Evolutionary conservation across 1,140 invertebrate species (phyloP), one percentile per base, ranked within the genome.

Genomic region (Ephestia elutella): DNA sequence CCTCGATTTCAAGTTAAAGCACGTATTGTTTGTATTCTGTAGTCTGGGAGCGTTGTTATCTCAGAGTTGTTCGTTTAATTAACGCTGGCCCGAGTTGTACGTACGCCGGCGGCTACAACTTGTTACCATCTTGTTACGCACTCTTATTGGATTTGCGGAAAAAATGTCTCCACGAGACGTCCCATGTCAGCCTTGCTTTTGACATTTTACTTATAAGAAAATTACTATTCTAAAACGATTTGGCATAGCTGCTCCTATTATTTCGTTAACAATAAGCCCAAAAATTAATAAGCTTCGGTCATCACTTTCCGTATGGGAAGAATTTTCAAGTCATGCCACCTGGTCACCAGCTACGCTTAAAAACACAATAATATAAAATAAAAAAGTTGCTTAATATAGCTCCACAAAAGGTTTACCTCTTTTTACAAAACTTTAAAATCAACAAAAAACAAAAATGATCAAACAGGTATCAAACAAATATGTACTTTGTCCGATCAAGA

Each of bases 11-110:
- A 44, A 44, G 38, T 44, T 44, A 15, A 44, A 44, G 38, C 38
- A 44, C 38, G 38, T 44, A 44, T 44, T 44, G 38, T 44, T 44
- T 44, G 38, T 44, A 17, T 44, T 44, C 38, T 15, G 38, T 2
- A 44, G 38, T n/a, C 38, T 44, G 38, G 13, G 13, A 44, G 38
- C 38, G 38, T 44, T 44, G 38, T 44, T 44, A 44, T 44, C 38
- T 44, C 10, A 9, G 10, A 44, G 38, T 44, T 44, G 38, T 10
- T 11, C 30, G 30, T 32, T 5, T 44, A 44, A 44, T 44, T 44
- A 44, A 44, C 38, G 38, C 38, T 15, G 38, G 10, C 15, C n/a
- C 5, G n/a, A 44, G 15, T 3, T 44, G 15, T 1, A 44, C 13
- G 15, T 15, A 44, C n/a, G n/a, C 38, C 7, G 10, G 38, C 5